A percentile compares a stretch with the other conserved stretches of the same genome.
phyloP scores from a whole-genome alignment of 2,888 invertebrate genomes.

The Baronia brevicornis region DNA sequence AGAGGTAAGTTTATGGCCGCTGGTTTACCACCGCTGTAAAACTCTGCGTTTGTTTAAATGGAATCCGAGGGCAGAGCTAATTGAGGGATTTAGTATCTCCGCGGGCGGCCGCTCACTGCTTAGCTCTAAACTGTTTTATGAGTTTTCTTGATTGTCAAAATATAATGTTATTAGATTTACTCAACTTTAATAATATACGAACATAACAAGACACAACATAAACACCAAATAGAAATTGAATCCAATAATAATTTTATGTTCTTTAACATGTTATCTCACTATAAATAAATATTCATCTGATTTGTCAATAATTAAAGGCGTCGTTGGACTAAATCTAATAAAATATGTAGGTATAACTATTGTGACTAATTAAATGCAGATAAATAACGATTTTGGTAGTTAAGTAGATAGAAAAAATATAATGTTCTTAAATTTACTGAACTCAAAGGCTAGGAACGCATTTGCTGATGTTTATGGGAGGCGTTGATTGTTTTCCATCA shows the following conservation, averaged over 20 bases:
- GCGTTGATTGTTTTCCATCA: too few relatives aligned
- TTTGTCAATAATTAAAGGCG: too few relatives aligned
- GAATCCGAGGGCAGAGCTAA: constrained; percentile 34
- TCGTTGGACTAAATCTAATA: too few relatives aligned
- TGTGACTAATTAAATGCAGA: too few relatives aligned
- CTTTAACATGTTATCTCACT: too few relatives aligned
- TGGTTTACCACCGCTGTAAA: constrained; percentile 40
- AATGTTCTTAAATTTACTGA: too few relatives aligned
- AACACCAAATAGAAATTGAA: constrained; percentile 5
- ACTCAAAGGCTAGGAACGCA: too few relatives aligned
- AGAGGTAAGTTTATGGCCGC: constrained; percentile 45
- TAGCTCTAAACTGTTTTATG: constrained; percentile 41
- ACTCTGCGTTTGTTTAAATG: constrained; percentile 40
- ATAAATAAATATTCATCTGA: too few relatives aligned
- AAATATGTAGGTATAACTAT: too few relatives aligned
- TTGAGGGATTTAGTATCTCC: constrained; percentile 39
- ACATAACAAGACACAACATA: neutral
- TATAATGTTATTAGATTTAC: constrained; percentile 6
- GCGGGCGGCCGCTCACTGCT: constrained; percentile 58
- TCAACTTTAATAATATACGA: neutral
- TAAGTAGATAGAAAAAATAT: too few relatives aligned
- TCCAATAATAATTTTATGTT: neutral
- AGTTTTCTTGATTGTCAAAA: constrained; percentile 19
- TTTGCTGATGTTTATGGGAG: too few relatives aligned
- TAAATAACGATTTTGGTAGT: too few relatives aligned